Percentiles rank a stretch among this genome's conserved stretches.
phyloP scores from a whole-genome alignment of 2,888 invertebrate species.

The Nemurella pictetii region DNA sequence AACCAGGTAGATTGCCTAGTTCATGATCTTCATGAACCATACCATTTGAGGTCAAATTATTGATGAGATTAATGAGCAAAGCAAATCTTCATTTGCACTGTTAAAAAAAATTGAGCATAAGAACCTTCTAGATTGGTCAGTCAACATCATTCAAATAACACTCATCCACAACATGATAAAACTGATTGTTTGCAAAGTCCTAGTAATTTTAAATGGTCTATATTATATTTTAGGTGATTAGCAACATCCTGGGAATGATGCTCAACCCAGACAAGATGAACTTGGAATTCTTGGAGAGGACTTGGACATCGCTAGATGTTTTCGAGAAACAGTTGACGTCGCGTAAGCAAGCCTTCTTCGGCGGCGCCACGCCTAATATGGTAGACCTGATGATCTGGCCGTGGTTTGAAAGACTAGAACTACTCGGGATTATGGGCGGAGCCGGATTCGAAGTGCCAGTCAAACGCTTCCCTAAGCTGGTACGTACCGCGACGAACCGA shows the following conservation, averaged over 20 bases:
- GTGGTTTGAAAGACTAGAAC: constrained; percentile 49
- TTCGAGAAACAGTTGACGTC: constrained; percentile 67
- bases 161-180: too few relatives aligned
- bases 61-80: neutral
- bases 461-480: constrained; percentile 67
- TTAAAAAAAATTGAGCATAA: too few relatives aligned
- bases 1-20: constrained; percentile 48
- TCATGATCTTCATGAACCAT: neutral
- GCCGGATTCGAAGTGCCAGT: constrained; percentile 66
- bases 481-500: constrained; percentile 49
- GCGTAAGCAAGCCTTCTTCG: constrained; percentile 67
- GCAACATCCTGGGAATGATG: constrained; percentile 43
- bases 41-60: neutral
- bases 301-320: constrained; percentile 61
- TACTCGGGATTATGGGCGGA: constrained; percentile 61
- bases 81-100: too few relatives aligned
- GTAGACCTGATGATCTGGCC: constrained; percentile 51
- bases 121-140: too few relatives aligned
- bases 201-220: neutral
- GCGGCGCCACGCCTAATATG: constrained; percentile 50
- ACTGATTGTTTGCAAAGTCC: neutral
- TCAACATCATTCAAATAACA: too few relatives aligned
- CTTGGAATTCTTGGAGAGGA: constrained; percentile 55
- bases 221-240: constrained; percentile 24
- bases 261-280: constrained; percentile 47